A percentile compares a stretch with the other conserved stretches of the same genome.
Conservation (phyloP, 1,140 invertebrate species). For the Gryon sp. region DNA sequence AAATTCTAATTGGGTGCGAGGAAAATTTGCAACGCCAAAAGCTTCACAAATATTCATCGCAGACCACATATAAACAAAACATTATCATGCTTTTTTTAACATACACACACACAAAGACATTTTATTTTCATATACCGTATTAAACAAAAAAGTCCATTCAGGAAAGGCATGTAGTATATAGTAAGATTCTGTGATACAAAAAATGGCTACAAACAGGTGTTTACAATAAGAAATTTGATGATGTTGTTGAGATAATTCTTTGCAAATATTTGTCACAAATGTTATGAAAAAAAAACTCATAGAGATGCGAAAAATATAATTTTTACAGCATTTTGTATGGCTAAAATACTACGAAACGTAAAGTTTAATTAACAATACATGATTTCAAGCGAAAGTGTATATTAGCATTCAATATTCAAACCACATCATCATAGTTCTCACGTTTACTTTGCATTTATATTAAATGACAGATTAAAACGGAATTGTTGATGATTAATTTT, state of each 20-base stretch:
- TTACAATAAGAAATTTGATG: constrained; percentile 8
- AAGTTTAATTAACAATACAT: too few species aligned
- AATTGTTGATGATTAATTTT: constrained; percentile 30
- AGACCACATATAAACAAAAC: neutral
- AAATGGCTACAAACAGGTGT: constrained; percentile 13
- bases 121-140: constrained; percentile 60
- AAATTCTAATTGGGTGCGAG: constrained; percentile 9
- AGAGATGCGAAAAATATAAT: too few species aligned
- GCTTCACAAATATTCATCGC: constrained; percentile 1
- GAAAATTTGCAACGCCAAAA: neutral
- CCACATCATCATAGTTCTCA: too few species aligned
- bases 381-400: too few species aligned
- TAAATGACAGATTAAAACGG: neutral
- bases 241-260: constrained; percentile 7
- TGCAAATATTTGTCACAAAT: too few species aligned
- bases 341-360: too few species aligned
- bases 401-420: too few species aligned
- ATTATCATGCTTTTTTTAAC: constrained; percentile 40
- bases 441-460: too few species aligned
- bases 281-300: too few species aligned
- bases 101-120: constrained; percentile 45
- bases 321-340: too few species aligned
- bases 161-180: constrained; percentile 58
- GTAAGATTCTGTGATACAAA: constrained; percentile 51
- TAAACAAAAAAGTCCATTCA: constrained; percentile 45